Percentiles rank a stretch among this genome's conserved stretches.
Conservation (phyloP, 2,888 invertebrate genomes). For the Deladenus siricidicola region DNA sequence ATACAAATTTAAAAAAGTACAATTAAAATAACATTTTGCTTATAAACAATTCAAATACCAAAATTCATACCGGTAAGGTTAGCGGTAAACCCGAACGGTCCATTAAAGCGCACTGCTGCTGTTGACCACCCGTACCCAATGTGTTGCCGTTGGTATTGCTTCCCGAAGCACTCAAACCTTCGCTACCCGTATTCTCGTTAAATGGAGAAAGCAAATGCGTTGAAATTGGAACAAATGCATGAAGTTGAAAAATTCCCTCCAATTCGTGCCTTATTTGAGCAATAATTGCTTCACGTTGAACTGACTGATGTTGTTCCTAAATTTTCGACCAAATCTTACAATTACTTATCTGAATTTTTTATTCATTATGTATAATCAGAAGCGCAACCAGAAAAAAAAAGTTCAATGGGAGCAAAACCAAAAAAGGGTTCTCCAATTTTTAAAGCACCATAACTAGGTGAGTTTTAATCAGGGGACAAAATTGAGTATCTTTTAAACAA, state of each 20-base stretch:
- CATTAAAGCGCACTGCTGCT: conserved; percentile 16
- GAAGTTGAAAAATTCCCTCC: conserved; percentile 8
- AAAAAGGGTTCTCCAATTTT: too few relatives aligned
- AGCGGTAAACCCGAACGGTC: conserved; percentile 31
- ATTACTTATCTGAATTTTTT: too few relatives aligned
- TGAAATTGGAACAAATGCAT: conserved; percentile 16
- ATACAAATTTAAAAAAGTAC: too few relatives aligned
- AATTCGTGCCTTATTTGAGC: conserved; percentile 7
- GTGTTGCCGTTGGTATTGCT: background rate
- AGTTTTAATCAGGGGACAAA: too few relatives aligned
- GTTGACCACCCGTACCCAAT: conserved; percentile 14
- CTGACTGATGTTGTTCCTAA: background rate
- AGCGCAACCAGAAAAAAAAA: background rate
- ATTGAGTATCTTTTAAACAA: too few relatives aligned
- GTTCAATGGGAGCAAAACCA: too few relatives aligned
- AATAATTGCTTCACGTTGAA: background rate
- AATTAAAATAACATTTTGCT: too few relatives aligned
- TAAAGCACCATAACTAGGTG: too few relatives aligned
- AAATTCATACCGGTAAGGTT: conserved; percentile 30
- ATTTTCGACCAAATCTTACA: background rate
- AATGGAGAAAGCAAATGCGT: conserved; percentile 12
- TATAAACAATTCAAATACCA: too few relatives aligned
- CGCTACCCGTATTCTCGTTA: background rate
- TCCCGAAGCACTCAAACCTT: background rate
- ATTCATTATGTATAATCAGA: too few relatives aligned